These are phyloP conservation scores for Volucella zonaria DNA, from an alignment of 2,888 invertebrate species.

Conservation along the genomic window DNA sequence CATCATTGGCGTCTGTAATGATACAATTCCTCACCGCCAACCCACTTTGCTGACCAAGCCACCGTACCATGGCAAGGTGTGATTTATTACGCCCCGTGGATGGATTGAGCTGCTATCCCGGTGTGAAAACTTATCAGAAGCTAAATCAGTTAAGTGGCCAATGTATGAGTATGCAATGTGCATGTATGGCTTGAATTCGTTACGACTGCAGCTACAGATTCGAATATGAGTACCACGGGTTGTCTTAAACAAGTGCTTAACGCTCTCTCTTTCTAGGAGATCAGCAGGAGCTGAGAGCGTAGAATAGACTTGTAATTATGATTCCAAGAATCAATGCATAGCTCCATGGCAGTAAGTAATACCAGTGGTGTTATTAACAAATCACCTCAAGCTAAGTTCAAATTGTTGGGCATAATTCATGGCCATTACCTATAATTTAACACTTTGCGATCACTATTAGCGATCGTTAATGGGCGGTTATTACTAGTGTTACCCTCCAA, in stretches of 20 bases:
- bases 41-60: constrained; percentile 1
- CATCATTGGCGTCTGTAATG: background rate
- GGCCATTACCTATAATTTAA: constrained; percentile 72
- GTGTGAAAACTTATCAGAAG: constrained; percentile 43
- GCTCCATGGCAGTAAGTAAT: constrained; percentile 42
- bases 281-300: constrained; percentile 19
- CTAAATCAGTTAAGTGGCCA: constrained; percentile 49
- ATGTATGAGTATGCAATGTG: background rate
- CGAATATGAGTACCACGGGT: too few species aligned
- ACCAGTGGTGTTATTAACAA: constrained; percentile 60
- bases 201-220: too few species aligned
- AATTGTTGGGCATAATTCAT: constrained; percentile 60
- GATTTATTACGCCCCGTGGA: constrained; percentile 59
- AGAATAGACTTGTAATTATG: constrained; percentile 37
- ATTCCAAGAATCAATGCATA: constrained; percentile 46
- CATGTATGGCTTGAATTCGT: background rate
- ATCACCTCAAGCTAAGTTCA: constrained; percentile 31
- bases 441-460: constrained; percentile 67
- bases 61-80: constrained; percentile 24
- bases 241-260: constrained; percentile 44
- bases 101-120: constrained; percentile 13
- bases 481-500: constrained; percentile 33
- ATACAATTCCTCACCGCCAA: background rate
- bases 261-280: background rate
- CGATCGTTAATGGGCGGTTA: constrained; percentile 56